phyloP scores from a whole-genome alignment of 2,113 vertebrate species.

The Epinephelus moara region DNA sequence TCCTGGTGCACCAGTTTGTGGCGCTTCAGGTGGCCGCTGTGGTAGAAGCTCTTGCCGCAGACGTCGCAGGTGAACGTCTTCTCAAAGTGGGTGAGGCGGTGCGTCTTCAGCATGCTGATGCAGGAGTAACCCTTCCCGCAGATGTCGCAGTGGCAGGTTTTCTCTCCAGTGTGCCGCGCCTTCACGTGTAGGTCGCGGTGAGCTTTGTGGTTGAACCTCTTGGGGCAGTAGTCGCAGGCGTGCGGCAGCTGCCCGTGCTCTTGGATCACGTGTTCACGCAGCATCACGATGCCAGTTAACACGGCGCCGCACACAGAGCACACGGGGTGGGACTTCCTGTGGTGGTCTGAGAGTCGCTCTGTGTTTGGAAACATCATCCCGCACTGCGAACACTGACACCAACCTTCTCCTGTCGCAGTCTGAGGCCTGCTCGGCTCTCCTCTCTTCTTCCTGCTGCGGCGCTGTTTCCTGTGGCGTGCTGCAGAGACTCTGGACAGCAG shows the following conservation, averaged over 20 bases:
- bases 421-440: accelerated
- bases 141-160: slow-evolving; percentile 66
- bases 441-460: accelerated
- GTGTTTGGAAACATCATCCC: slow-evolving; percentile 60
- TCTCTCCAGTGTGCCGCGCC: slow-evolving; percentile 63
- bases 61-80: slow-evolving; percentile 70
- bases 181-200: slow-evolving; percentile 64
- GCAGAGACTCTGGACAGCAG: background rate
- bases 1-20: slow-evolving; percentile 77
- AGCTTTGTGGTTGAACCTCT: slow-evolving; percentile 68
- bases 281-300: slow-evolving; percentile 49
- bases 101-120: slow-evolving; percentile 57
- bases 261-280: slow-evolving; percentile 47
- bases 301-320: slow-evolving; percentile 33
- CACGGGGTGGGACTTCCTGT: slow-evolving; percentile 43
- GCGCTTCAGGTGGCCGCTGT: slow-evolving; percentile 76
- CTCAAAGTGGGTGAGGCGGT: slow-evolving; percentile 61
- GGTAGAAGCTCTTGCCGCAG: slow-evolving; percentile 75
- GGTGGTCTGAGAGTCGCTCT: slow-evolving; percentile 49
- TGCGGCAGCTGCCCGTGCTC: slow-evolving; percentile 66
- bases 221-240: slow-evolving; percentile 67
- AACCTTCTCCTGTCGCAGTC: background rate
- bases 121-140: slow-evolving; percentile 67
- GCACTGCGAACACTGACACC: slow-evolving; percentile 29
- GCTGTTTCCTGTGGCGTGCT: background rate